A percentile compares a stretch with the other conserved stretches of the same genome.
phyloP scores from a whole-genome alignment of 2,797 vertebrate species.

The Periparus ater region DNA sequence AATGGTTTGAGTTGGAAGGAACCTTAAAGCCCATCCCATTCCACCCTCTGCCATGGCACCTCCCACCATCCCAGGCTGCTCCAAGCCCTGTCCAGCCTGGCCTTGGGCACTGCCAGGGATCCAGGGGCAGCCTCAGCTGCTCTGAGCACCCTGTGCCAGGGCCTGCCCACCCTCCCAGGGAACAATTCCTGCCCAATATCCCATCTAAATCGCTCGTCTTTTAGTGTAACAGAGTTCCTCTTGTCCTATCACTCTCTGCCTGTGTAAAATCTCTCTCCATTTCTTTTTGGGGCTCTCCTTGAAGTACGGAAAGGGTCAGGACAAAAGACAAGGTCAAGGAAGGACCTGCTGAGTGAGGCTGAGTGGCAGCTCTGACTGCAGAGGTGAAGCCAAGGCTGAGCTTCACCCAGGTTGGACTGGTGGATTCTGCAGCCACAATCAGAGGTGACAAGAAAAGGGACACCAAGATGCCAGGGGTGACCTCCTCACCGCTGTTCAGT shows the following conservation, averaged over 20 bases:
- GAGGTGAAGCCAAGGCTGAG: neutral
- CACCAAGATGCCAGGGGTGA: neutral
- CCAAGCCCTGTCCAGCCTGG: neutral
- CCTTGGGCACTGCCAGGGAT: neutral
- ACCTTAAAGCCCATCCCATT: accelerated
- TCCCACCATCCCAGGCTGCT: accelerated
- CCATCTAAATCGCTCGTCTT: neutral
- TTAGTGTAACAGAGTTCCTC: neutral
- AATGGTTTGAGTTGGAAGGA: neutral
- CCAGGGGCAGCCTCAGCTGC: neutral
- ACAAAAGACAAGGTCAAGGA: neutral
- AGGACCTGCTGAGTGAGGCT: neutral
- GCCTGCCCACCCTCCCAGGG: neutral
- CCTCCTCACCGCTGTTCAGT: neutral
- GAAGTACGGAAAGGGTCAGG: neutral
- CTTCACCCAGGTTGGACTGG: neutral
- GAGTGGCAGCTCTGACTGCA: neutral
- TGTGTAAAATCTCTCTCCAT: neutral
- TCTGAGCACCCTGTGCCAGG: neutral
- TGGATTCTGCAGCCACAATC: neutral
- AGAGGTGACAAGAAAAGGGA: neutral
- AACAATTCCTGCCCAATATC: accelerated
- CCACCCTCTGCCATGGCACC: neutral
- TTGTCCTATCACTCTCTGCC: neutral
- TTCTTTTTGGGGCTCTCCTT: neutral